These are phyloP conservation scores for Criorhina ranunculi DNA, from an alignment of 2,888 invertebrate genomes.

Conservation along the genomic window DNA sequence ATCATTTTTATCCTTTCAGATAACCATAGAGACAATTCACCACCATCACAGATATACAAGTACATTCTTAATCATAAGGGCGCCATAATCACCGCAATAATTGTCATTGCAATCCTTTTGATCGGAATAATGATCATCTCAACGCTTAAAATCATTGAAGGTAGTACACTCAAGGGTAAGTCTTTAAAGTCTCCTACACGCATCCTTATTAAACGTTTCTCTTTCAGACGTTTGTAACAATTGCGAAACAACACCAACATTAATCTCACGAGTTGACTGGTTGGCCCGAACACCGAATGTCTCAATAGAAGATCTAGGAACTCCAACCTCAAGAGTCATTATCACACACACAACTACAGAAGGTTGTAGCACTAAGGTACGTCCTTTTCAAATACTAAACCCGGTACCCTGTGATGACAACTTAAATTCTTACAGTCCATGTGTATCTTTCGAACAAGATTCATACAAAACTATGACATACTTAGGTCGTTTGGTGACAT, in stretches of 20 bases:
- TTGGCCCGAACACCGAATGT: conserved; percentile 87
- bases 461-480: conserved; percentile 89
- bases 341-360: conserved; percentile 89
- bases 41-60: conserved; percentile 56
- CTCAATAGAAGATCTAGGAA: conserved; percentile 83
- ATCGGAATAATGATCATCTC: conserved; percentile 78
- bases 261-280: conserved; percentile 88
- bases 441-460: conserved; percentile 87
- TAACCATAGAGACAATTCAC: conserved; percentile 42
- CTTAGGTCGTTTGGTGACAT: conserved; percentile 88
- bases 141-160: conserved; percentile 67
- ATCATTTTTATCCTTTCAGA: conserved; percentile 33
- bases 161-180: conserved; percentile 80
- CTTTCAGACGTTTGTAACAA: conserved; percentile 13
- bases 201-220: no score
- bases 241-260: conserved; percentile 82
- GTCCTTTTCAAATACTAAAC: background rate
- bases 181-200: conserved; percentile 28
- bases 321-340: conserved; percentile 86
- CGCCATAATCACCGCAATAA: conserved; percentile 72
- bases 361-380: conserved; percentile 86
- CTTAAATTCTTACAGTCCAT: conserved; percentile 83
- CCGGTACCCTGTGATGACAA: no score
- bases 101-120: conserved; percentile 77
- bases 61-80: conserved; percentile 76